Percentiles rank a stretch among this genome's conserved stretches.
phyloP scores from a whole-genome alignment of 2,797 vertebrate genomes.

The Neosilurus mollespiculum region DNA sequence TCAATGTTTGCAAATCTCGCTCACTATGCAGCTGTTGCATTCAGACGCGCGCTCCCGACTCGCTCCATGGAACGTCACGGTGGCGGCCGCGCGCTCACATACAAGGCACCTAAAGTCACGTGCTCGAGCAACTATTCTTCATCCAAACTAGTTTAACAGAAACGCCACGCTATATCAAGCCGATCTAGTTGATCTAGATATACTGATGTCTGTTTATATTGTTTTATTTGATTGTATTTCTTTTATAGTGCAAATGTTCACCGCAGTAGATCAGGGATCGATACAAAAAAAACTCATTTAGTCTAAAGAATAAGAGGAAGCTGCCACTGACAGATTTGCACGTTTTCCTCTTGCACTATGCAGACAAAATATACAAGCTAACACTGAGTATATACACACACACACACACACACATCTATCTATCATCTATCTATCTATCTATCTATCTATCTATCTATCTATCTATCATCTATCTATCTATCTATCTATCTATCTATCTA shows the following conservation, averaged over 20 bases:
- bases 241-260: background rate
- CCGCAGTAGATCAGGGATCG: background rate
- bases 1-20: conserved; percentile 63
- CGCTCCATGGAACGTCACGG: conserved; percentile 34
- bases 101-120: conserved; percentile 53
- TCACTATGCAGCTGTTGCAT: conserved; percentile 77
- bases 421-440: too few species aligned
- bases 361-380: background rate
- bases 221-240: background rate
- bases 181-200: too few species aligned
- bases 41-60: conserved; percentile 58
- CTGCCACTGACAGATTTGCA: conserved; percentile 3
- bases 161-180: background rate
- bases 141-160: conserved; percentile 1
- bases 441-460: too few species aligned
- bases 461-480: too few species aligned
- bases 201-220: too few species aligned
- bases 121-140: conserved; percentile 47
- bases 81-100: conserved; percentile 41
- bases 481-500: too few species aligned
- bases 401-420: too few species aligned
- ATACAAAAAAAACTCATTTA: background rate
- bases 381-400: too few species aligned
- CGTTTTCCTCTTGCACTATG: background rate
- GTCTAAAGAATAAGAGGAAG: conserved; percentile 16